A percentile compares a stretch with the other conserved stretches of the same genome.
These are phyloP conservation scores for Platyrinchus mystaceus DNA, from an alignment of 2,797 vertebrate species.

Conservation along the genomic window DNA sequence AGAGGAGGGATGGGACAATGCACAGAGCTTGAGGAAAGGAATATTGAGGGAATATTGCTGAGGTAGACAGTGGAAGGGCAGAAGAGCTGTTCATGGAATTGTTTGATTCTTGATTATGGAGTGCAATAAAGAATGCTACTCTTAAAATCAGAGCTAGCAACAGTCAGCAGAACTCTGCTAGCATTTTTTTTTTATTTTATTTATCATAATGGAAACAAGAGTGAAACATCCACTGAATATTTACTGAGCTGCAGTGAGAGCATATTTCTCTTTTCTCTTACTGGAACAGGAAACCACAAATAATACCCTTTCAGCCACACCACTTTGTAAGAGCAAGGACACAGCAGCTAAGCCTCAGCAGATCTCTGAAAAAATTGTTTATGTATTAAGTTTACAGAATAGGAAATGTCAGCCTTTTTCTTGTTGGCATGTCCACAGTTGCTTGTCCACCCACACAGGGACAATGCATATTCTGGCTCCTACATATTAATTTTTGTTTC, in stretches of 20 bases:
- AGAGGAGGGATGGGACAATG: background rate
- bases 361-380: background rate
- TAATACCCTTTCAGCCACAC: background rate
- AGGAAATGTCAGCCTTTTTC: constrained; percentile 9
- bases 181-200: background rate
- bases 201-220: background rate
- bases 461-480: background rate
- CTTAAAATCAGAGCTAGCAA: background rate
- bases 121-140: background rate
- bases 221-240: background rate
- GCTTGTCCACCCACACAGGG: background rate
- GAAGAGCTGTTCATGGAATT: background rate
- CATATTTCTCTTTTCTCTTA: background rate
- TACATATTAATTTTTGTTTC: background rate
- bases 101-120: background rate
- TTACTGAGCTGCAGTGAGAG: background rate
- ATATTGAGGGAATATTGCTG: background rate
- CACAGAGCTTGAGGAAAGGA: background rate
- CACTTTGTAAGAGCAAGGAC: background rate
- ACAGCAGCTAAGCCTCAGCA: background rate
- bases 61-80: background rate
- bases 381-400: background rate
- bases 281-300: background rate
- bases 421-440: background rate
- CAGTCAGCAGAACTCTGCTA: background rate